Percentiles rank a stretch among this genome's conserved stretches.
Evolutionary conservation across 92 coral and sea anemone species (phyloP).

Genomic region (Desmophyllum pertusum): DNA sequence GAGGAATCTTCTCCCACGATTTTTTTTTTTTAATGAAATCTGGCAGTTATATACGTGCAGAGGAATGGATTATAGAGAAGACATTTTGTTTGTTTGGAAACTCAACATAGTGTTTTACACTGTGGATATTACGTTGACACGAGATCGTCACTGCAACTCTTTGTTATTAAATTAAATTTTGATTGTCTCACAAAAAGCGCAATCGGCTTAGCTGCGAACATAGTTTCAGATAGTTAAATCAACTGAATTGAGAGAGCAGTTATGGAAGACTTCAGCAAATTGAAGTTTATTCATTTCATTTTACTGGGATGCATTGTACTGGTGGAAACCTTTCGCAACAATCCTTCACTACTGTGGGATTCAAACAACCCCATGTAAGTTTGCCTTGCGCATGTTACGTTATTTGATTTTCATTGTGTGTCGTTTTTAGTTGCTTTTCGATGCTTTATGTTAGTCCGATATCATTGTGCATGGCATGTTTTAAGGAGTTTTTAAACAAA

Average conservation of each 20-base stretch:
- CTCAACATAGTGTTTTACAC: slow-evolving; percentile 17
- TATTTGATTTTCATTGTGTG: background rate
- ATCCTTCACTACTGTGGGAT: slow-evolving; percentile 37
- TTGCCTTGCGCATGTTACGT: background rate
- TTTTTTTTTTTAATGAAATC: background rate
- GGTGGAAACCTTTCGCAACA: slow-evolving; percentile 3
- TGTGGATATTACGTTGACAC: background rate
- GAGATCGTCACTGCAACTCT: background rate
- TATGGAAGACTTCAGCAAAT: background rate
- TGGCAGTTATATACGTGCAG: background rate
- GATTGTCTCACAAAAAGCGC: background rate
- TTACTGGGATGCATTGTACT: slow-evolving; percentile 1
- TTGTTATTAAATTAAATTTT: slow-evolving; percentile 31
- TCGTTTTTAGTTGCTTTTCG: no score
- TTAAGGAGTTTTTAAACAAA: background rate
- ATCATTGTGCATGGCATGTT: background rate
- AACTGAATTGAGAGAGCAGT: background rate
- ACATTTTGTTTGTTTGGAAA: background rate
- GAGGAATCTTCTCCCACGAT: background rate
- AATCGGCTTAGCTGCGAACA: background rate
- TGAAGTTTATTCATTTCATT: background rate
- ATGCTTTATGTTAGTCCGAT: background rate
- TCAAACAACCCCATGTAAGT: slow-evolving; percentile 26
- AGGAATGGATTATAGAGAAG: background rate
- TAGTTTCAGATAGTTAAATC: no score